Conservation (phyloP, 2,113 vertebrate species). For the zebrafish (Danio rerio) region GRCz12tu NC_133185.1:4625001-4625500, state of each 20-base stretch:
- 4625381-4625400: neutral
- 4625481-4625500: slow-evolving; percentile 17
- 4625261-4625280: slow-evolving; percentile 8
- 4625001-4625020: slow-evolving; percentile 68
- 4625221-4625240: slow-evolving; percentile 30
- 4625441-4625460: neutral
- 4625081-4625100: slow-evolving; percentile 77
- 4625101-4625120: slow-evolving; percentile 77
- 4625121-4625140: slow-evolving; percentile 66
- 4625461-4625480: slow-evolving; percentile 6
- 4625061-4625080: slow-evolving; percentile 70
- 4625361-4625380: no score
- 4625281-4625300: slow-evolving; percentile 23
- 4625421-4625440: neutral
- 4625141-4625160: slow-evolving; percentile 43
- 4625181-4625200: slow-evolving; percentile 53
- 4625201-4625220: slow-evolving; percentile 52
- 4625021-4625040: slow-evolving; percentile 72
- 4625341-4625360: neutral
- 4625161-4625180: slow-evolving; percentile 40
- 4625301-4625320: slow-evolving; percentile 30
- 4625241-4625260: slow-evolving; percentile 38
- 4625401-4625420: neutral
- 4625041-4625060: slow-evolving; percentile 59
- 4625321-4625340: slow-evolving; percentile 19